phyloP scores from a whole-genome alignment of 37 sponge, comb jelly and placozoan genomes.

The Trichoplax adhaerens region DNA sequence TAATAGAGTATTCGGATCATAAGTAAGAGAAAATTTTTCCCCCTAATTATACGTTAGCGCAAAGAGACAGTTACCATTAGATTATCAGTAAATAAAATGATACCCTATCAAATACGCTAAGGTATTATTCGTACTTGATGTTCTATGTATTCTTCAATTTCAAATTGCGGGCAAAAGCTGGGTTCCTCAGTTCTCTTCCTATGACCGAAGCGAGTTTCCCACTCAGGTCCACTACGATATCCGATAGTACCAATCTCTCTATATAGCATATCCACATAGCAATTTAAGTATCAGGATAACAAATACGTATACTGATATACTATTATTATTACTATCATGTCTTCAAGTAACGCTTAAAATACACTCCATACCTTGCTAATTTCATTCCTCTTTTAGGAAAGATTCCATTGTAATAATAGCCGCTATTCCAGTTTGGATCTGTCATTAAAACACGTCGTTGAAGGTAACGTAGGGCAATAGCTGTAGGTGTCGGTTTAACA shows the following conservation, averaged over 20 bases:
- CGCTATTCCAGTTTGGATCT: conserved; percentile 65
- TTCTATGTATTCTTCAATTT: conserved; percentile 49
- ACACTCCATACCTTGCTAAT: conserved; percentile 30
- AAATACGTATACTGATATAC: neutral
- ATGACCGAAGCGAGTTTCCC: conserved; percentile 37
- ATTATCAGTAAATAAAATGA: neutral
- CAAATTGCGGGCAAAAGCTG: conserved; percentile 59
- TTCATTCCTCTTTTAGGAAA: conserved; percentile 59
- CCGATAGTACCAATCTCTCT: conserved; percentile 50
- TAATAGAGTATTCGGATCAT: conserved; percentile 57
- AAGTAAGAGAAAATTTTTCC: conserved; percentile 39
- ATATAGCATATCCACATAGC: neutral
- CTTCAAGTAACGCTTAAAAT: neutral
- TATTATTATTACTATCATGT: neutral
- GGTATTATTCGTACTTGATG: conserved; percentile 14
- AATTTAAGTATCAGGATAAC: too few relatives aligned
- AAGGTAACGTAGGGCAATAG: conserved; percentile 53
- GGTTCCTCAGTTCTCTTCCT: conserved; percentile 25
- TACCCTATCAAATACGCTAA: neutral
- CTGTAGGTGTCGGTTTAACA: conserved; percentile 34
- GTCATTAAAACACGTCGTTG: conserved; percentile 58
- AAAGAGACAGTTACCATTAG: neutral
- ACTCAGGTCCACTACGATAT: conserved; percentile 64
- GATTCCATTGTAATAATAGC: conserved; percentile 39
- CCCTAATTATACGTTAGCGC: conserved; percentile 8